Evolutionary conservation across 1,140 invertebrate genomes (phyloP), one percentile per base, ranked within the genome.

Genomic region (Drosophila funebris): DNA sequence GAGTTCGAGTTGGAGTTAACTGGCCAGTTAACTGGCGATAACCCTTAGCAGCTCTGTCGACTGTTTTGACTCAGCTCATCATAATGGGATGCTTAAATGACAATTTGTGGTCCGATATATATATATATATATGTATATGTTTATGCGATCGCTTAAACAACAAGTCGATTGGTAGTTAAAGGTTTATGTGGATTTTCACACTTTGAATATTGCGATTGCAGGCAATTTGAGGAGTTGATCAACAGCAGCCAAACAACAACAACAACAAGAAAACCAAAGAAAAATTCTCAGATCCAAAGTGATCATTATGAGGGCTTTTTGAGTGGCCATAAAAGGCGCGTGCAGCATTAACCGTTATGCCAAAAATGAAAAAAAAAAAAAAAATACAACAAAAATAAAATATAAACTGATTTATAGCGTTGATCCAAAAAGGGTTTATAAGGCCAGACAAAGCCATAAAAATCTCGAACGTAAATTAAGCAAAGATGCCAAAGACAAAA

Each of bases 111-210:
- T 60, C 63, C 46, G 46, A 27, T 27, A 4, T 46, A 11, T 18
- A 7, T 43, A 8, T 44, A n/a, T 46, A 4, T 39, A 3, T 39
- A 13, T 27, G n/a, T 48, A 64, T 64, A n/a, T n/a, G n/a, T 64
- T 64, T 62, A 53, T 61, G 58, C 39, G 53, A 64, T 74, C 33
- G 52, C 8, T 57, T 83, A 82, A 75, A 83, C 73, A 73, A 71
- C 60, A 37, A 64, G 41, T 58, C 56, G 63, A 61, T 58, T 44
- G 78, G 79, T 71, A 83, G 74, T 83, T 82, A 82, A 82, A 83
- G 71, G 41, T 82, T 82, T 82, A 82, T 83, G 71, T 63, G 46
- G 54, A 57, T 82, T 78, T 78, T 82, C 75, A 84, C 79, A 82
- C 79, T 63, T 78, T 63, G 79, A 9, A 66, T 73, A 80, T 66